A percentile compares a stretch with the other conserved stretches of the same genome.
These are phyloP conservation scores for Phyllopteryx taeniolatus DNA, from an alignment of 2,113 vertebrate genomes.

Conservation along the genomic window DNA sequence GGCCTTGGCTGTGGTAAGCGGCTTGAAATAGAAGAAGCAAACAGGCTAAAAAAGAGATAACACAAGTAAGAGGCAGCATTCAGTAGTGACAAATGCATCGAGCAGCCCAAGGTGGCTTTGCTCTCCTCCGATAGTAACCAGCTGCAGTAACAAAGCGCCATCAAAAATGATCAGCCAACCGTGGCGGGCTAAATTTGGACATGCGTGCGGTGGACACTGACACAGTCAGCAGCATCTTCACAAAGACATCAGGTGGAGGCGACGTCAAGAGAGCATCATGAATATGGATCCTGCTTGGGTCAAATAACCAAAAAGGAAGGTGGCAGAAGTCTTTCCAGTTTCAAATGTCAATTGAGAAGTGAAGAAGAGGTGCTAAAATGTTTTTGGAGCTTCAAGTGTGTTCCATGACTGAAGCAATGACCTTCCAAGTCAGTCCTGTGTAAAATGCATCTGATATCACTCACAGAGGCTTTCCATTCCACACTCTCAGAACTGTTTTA, in stretches of 20 bases:
- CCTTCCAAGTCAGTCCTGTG: slow-evolving; percentile 38
- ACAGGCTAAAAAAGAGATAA: slow-evolving; percentile 19
- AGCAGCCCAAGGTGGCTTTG: slow-evolving; percentile 34
- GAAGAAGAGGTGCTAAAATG: slow-evolving; percentile 26
- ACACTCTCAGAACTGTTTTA: slow-evolving; percentile 49
- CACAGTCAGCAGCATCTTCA: slow-evolving; percentile 28
- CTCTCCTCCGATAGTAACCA: slow-evolving; percentile 43
- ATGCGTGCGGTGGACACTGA: slow-evolving; percentile 43
- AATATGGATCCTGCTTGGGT: slow-evolving; percentile 32
- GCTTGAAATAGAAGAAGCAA: slow-evolving; percentile 53
- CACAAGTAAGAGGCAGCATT: slow-evolving; percentile 25
- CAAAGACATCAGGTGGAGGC: slow-evolving; percentile 22
- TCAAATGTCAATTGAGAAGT: slow-evolving; percentile 37
- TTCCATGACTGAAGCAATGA: slow-evolving; percentile 42
- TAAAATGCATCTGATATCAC: slow-evolving; percentile 56
- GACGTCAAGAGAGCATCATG: slow-evolving; percentile 8
- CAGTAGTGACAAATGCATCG: slow-evolving; percentile 49
- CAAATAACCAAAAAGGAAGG: neutral
- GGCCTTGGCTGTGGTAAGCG: slow-evolving; percentile 31
- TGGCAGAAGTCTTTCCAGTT: neutral
- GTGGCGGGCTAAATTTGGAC: slow-evolving; percentile 66
- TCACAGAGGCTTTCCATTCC: slow-evolving; percentile 48
- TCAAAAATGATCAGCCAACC: slow-evolving; percentile 70
- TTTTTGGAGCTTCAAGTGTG: slow-evolving; percentile 13
- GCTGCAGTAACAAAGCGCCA: slow-evolving; percentile 48